phyloP scores from a whole-genome alignment of 1,140 invertebrate species.

The Drosophila eugracilis region DNA sequence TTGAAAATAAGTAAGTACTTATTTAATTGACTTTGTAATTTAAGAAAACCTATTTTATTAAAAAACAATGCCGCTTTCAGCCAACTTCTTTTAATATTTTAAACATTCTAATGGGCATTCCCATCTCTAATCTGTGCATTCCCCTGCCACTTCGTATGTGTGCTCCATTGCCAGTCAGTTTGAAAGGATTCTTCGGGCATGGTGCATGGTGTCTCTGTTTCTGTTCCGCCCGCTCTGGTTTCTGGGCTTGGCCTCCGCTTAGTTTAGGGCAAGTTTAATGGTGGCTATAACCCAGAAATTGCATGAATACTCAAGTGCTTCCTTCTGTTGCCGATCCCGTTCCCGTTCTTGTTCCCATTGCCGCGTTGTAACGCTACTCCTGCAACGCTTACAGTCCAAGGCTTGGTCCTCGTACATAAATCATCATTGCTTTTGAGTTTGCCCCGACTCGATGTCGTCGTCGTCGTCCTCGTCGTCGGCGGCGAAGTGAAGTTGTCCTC shows the following conservation, averaged over 20 bases:
- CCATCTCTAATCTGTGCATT: slow-evolving; percentile 30
- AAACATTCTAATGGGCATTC: slow-evolving; percentile 14
- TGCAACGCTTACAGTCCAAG: slow-evolving; percentile 46
- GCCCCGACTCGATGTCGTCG: slow-evolving; percentile 39
- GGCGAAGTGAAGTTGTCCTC: slow-evolving; percentile 61
- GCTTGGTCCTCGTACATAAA: slow-evolving; percentile 75
- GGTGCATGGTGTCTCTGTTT: slow-evolving; percentile 7
- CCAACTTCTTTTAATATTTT: slow-evolving; percentile 17
- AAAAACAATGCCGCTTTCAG: too few relatives aligned
- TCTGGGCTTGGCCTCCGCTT: slow-evolving; percentile 35
- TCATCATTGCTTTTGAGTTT: slow-evolving; percentile 81
- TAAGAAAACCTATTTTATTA: too few relatives aligned
- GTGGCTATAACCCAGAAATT: slow-evolving; percentile 79
- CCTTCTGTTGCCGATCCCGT: slow-evolving; percentile 19
- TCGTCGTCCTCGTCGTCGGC: slow-evolving; percentile 21
- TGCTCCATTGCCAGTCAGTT: slow-evolving; percentile 1
- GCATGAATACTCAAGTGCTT: slow-evolving; percentile 78
- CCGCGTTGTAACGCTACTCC: neutral
- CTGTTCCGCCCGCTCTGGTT: neutral
- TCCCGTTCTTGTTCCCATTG: neutral
- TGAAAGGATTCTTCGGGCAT: slow-evolving; percentile 1
- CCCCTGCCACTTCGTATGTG: slow-evolving; percentile 14
- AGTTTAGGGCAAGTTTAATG: slow-evolving; percentile 78
- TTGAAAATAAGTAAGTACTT: too few relatives aligned
- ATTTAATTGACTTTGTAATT: too few relatives aligned